Percentiles rank a stretch among this genome's conserved stretches.
Conservation (phyloP, 1,140 invertebrate species). For the Thalassaphorura encarpata region DNA sequence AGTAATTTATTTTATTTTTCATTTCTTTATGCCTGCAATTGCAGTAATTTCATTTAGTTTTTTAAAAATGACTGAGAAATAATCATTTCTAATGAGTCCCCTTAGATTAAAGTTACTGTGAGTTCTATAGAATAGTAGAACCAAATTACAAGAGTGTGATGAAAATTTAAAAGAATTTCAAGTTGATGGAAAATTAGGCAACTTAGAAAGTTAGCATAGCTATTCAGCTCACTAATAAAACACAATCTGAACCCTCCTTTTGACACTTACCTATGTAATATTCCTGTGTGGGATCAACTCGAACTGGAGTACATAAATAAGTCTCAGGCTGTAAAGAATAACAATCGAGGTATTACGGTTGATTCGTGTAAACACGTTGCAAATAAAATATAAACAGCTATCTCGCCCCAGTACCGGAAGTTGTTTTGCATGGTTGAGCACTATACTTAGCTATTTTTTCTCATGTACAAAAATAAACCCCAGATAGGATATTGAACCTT, state of each 20-base stretch:
- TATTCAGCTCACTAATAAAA: no score
- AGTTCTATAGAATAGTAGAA: no score
- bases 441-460: not conserved
- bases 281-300: conserved; percentile 53
- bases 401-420: no score
- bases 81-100: no score
- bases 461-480: not conserved
- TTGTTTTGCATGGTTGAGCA: no score
- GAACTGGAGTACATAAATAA: conserved; percentile 73
- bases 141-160: no score
- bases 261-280: conserved; percentile 68
- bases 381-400: not conserved
- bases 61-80: no score
- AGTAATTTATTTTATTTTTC: conserved; percentile 5
- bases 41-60: not conserved
- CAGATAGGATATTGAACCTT: not conserved
- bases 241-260: no score
- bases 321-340: conserved; percentile 55
- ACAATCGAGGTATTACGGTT: not conserved
- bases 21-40: not conserved
- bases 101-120: no score
- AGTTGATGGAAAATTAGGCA: not conserved
- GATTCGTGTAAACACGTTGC: not conserved
- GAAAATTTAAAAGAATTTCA: not conserved
- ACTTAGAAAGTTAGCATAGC: not conserved